Conservation (phyloP, 1,140 invertebrate genomes). For the Tribolium madens region DNA sequence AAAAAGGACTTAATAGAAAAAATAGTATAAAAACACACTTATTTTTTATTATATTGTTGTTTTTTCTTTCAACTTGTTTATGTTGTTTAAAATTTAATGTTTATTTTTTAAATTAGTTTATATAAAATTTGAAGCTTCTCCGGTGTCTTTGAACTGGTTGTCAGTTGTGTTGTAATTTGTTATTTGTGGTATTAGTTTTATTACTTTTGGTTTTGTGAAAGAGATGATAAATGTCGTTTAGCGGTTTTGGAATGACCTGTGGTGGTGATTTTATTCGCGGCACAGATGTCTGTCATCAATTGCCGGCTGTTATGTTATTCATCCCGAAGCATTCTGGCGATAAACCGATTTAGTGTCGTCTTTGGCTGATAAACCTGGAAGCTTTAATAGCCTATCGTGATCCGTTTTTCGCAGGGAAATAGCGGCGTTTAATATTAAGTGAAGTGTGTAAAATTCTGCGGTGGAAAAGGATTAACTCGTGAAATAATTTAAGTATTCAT, state of each 20-base stretch:
- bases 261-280: constrained; percentile 20
- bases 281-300: constrained; percentile 40
- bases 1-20: too few species aligned
- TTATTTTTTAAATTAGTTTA: too few species aligned
- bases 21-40: too few species aligned
- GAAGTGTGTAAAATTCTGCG: constrained; percentile 45
- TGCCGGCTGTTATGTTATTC: constrained; percentile 36
- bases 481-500: constrained; percentile 56
- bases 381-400: constrained; percentile 50
- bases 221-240: not conserved
- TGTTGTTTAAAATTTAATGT: too few species aligned
- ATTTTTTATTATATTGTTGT: too few species aligned
- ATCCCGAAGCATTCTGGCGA: constrained; percentile 42
- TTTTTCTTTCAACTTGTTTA: too few species aligned
- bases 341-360: constrained; percentile 43
- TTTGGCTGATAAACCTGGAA: constrained; percentile 38
- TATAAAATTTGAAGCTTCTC: too few species aligned
- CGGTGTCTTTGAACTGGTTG: too few species aligned
- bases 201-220: not conserved
- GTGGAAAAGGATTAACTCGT: constrained; percentile 48
- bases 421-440: constrained; percentile 29
- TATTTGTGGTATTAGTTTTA: too few species aligned
- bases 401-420: constrained; percentile 38
- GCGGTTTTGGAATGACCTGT: not conserved
- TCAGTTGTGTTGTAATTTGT: too few species aligned